Evolutionary conservation across 2,797 vertebrate species (phyloP), one percentile per base, ranked within the genome.

Genomic region (Enteromius mattozi): DNA sequence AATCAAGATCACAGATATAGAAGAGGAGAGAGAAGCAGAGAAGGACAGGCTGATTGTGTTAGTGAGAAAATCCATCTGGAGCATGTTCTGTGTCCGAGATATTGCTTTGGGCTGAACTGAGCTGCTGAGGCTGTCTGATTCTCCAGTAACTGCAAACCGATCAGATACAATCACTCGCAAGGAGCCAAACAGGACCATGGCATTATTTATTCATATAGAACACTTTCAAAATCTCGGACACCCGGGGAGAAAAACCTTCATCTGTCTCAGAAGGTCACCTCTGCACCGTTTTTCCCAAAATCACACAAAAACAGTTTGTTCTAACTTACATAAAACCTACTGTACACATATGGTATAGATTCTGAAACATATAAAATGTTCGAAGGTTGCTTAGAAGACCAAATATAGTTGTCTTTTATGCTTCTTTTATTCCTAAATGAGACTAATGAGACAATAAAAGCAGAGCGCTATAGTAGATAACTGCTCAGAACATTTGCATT

Each of bases 281-380:
- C 94, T 94, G 89, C 93, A 93, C 91, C 82, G 85, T 95, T 95
- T 96, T 94, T 92, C 88, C 82, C 88, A 93, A 95, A 96, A 96
- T 95, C 93, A 94, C 94, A 95, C 94, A 93, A 95, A 94, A 95
- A 94, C 92, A 82, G 88, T 40, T 66, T 86, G 86, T 87, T 56
- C 40, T 70, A 83, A 83, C 40, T 51, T 66, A 75, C 19, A 49
- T 13, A 51, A 45, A 80, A 17, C 45, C 47, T 35, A 40, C 37
- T 54, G 14, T 40, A 2, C 37, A 40, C n/a, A 81, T 54, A 24
- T 0, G 8, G 9, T 59, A 70, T 37, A 24, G 45, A 51, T n/a
- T 7, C 16, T 56, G 21, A 81, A 61, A 72, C 40, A 40, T 6
- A 40, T 7, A 40, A 37, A 9, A 9, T 6, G 6, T 0, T 37